Evolutionary conservation across 35 echinoderm and acorn worm genomes (phyloP).

Genomic region (Hemicentrotus pulcherrimus): DNA sequence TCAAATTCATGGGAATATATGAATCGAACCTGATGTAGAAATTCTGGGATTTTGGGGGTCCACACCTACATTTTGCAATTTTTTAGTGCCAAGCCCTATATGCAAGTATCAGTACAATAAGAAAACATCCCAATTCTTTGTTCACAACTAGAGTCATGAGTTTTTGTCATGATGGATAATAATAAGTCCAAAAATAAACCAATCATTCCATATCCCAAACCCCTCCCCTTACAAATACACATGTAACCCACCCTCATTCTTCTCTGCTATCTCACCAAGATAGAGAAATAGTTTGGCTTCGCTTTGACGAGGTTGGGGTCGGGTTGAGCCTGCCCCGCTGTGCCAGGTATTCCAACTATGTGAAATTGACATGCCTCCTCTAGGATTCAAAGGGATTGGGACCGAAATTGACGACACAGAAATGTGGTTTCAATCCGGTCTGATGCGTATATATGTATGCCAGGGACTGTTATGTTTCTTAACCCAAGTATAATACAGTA

Average conservation of each 20-base stretch:
- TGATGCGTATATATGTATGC: background rate
- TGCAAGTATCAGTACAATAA: background rate
- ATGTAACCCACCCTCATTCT: background rate
- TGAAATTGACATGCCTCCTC: slow-evolving; percentile 1
- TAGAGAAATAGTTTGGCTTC: background rate
- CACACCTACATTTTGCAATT: too few species aligned
- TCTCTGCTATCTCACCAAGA: background rate
- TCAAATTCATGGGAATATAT: too few species aligned
- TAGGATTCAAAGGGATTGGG: background rate
- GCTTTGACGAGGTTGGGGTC: background rate
- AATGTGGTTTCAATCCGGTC: slow-evolving; percentile 1
- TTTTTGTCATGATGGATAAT: background rate
- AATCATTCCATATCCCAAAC: too few species aligned
- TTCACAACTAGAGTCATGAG: background rate
- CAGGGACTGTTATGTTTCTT: background rate
- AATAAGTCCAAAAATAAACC: background rate
- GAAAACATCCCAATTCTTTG: background rate
- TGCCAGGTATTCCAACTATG: slow-evolving; percentile 9
- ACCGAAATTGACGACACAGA: slow-evolving; percentile 16
- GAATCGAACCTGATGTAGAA: too few species aligned
- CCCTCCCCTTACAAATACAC: background rate
- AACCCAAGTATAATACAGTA: background rate
- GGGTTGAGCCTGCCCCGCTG: background rate
- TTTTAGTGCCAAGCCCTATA: too few species aligned
- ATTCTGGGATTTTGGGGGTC: too few species aligned